Evolutionary conservation across 2,797 vertebrate genomes (phyloP).

Genomic region (Takifugu ocellatus): DNA sequence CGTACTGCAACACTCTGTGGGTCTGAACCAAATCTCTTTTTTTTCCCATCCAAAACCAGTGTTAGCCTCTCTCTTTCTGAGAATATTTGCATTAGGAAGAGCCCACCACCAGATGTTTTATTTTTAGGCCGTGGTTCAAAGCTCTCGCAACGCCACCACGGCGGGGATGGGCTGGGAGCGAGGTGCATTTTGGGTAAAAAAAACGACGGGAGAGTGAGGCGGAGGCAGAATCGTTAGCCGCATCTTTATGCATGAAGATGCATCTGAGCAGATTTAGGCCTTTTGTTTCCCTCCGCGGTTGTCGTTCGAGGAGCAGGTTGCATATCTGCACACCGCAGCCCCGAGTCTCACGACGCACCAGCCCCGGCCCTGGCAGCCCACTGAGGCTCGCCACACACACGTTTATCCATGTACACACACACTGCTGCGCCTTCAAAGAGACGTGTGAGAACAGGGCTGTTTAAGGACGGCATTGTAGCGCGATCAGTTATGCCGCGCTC

Average conservation of each 20-base stretch:
- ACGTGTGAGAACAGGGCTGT: conserved; percentile 32
- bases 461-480: conserved; percentile 47
- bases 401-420: neutral
- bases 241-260: conserved; percentile 65
- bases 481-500: conserved; percentile 42
- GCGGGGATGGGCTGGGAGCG: conserved; percentile 56
- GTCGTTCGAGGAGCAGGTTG: conserved; percentile 63
- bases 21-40: conserved; percentile 70
- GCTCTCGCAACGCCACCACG: conserved; percentile 66
- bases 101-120: conserved; percentile 73
- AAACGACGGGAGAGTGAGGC: conserved; percentile 22
- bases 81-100: conserved; percentile 73
- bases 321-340: conserved; percentile 70
- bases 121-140: conserved; percentile 76
- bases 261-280: conserved; percentile 69
- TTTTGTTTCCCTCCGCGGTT: conserved; percentile 69
- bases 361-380: conserved; percentile 57
- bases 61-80: conserved; percentile 62
- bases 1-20: conserved; percentile 60
- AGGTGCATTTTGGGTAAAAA: conserved; percentile 19
- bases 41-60: conserved; percentile 74
- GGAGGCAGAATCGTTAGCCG: conserved; percentile 46
- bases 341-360: conserved; percentile 41
- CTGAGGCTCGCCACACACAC: conserved; percentile 55
- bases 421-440: conserved; percentile 18